Base-by-base conservation (phyloP, 2,888 invertebrate genomes). In the Oscheius myriophilus region DNA sequence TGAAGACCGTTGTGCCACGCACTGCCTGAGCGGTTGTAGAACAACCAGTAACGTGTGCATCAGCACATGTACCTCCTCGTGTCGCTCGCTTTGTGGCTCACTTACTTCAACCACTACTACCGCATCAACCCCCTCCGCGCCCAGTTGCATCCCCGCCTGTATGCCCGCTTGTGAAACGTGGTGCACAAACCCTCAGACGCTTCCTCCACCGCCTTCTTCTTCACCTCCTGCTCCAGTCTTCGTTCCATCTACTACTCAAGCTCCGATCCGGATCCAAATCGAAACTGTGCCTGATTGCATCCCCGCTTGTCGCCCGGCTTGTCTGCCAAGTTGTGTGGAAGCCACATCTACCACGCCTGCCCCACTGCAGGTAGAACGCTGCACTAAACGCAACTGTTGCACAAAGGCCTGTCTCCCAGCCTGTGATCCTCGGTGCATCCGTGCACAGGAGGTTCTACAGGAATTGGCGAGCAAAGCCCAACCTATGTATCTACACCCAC, bases 31-130 rank as follows among this genome's bases (percentile, higher is more conserved):
- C 57, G 26, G 57, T 66, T 54, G 46, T 64, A 16, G 71, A 59
- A 21, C 70, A 62, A 14, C 52, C 57, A 21, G 39, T 23, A 18
- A 25, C 21, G 68, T 72, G 39, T 77, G 77, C 62, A 58, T 64
- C 21, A 61, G 73, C n/a, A 58, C 72, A 7, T 77, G 77, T 61
- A 63, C 71, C 54, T 70, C 77, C 12, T 73, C 75, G 26, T 77
- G 77, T 69, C 65, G 69, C 43, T 39, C 72, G 21, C 69, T 67
- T 1, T 76, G 76, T 61, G 72, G 68, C 21, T 54, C 52, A 11
- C 18, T 59, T 42, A 25, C 23, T n/a, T 45, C 39, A 43, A 58
- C 49, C 52, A 25, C 45, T 33, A 59, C 25, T 21, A 16, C 39
- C 46, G 18, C 58, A n/a, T 33, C 33, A 33, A 26, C 57, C 25